Percentiles rank a stretch among this genome's conserved stretches.
These are phyloP conservation scores for Watsonalla cultraria DNA, from an alignment of 2,888 invertebrate genomes.

Conservation along the genomic window DNA sequence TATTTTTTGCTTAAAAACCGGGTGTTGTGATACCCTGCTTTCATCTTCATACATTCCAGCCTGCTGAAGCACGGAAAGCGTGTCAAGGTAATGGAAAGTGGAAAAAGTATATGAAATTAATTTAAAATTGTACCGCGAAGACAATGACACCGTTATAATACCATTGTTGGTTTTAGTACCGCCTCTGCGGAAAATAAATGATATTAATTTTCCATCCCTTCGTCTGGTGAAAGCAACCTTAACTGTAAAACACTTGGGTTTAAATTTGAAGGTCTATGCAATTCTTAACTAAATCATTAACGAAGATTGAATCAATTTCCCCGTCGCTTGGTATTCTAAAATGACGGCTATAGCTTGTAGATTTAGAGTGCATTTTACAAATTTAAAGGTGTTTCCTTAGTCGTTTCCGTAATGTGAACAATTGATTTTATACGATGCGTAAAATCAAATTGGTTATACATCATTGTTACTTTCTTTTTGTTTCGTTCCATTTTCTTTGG, in stretches of 20 bases:
- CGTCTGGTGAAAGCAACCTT: background rate
- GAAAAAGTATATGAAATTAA: constrained; percentile 3
- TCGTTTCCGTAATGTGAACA: constrained; percentile 43
- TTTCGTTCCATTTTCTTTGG: constrained; percentile 45
- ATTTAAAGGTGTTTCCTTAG: constrained; percentile 31
- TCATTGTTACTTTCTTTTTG: constrained; percentile 22
- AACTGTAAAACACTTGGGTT: background rate
- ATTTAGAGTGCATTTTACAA: constrained; percentile 1
- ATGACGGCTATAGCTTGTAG: background rate
- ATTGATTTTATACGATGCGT: constrained; percentile 49
- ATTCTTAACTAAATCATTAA: background rate
- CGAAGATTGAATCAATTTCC: background rate
- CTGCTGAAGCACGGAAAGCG: constrained; percentile 1
- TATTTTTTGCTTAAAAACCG: too few species aligned
- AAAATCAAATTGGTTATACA: constrained; percentile 54
- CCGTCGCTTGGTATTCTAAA: background rate
- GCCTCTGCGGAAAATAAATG: background rate
- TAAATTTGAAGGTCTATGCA: background rate
- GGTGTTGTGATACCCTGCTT: too few species aligned
- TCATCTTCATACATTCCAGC: too few species aligned
- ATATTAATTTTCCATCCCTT: background rate
- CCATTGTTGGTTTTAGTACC: background rate
- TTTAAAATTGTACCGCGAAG: constrained; percentile 2
- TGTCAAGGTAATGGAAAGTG: constrained; percentile 15
- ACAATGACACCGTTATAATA: constrained; percentile 6